Conservation (phyloP, 2,113 vertebrate species). For the Rhinoptilus africanus region DNA sequence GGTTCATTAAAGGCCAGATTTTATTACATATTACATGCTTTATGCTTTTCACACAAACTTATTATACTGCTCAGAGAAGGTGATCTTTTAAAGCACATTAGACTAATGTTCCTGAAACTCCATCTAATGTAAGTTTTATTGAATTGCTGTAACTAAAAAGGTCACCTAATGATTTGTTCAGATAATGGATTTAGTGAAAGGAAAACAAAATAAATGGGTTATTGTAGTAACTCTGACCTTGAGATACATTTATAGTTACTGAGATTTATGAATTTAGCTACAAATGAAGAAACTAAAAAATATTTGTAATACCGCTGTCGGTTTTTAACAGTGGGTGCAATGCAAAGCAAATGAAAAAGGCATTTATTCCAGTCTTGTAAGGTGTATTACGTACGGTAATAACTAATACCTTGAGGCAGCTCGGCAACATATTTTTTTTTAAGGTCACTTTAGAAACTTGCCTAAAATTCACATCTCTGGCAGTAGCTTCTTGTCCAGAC, state of each 20-base stretch:
- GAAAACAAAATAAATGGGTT: slow-evolving; percentile 75
- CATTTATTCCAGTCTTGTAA: not conserved
- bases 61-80: slow-evolving; percentile 86
- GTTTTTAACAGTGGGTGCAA: not conserved
- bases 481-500: not conserved
- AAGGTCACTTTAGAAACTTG: not conserved
- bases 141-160: slow-evolving; percentile 82
- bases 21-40: slow-evolving; percentile 94
- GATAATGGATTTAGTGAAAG: slow-evolving; percentile 75
- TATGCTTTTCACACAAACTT: slow-evolving; percentile 91
- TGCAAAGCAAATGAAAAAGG: not conserved
- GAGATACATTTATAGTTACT: slow-evolving; percentile 51
- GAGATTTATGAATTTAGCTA: slow-evolving; percentile 57
- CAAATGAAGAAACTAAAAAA: slow-evolving; percentile 41
- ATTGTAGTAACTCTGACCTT: slow-evolving; percentile 71
- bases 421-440: not conserved
- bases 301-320: not conserved
- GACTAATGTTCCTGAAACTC: slow-evolving; percentile 88
- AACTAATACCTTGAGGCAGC: not conserved
- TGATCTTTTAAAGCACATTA: slow-evolving; percentile 91
- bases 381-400: not conserved
- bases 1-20: slow-evolving; percentile 92
- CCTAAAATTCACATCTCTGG: not conserved
- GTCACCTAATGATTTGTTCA: slow-evolving; percentile 81
- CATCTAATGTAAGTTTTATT: slow-evolving; percentile 86